These are phyloP conservation scores for Ophion slaviceki DNA, from an alignment of 2,888 invertebrate genomes.

Conservation along the genomic window DNA sequence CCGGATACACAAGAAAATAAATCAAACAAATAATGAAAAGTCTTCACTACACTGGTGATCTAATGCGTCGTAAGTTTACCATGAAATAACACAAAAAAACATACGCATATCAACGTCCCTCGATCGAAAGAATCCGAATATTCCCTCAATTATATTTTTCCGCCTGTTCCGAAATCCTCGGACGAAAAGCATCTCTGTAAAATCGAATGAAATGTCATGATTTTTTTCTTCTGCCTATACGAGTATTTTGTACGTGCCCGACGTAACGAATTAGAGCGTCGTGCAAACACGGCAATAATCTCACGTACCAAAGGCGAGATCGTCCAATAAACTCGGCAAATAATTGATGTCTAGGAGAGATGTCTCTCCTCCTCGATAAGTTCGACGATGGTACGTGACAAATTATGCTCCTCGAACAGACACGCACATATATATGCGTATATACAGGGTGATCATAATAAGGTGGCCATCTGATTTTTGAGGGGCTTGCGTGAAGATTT, in stretches of 20 bases:
- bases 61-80: no score
- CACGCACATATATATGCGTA: slow-evolving; percentile 10
- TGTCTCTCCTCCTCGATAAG: slow-evolving; percentile 29
- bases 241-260: background rate
- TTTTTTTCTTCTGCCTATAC: background rate
- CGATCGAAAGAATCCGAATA: background rate
- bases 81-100: background rate
- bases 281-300: slow-evolving; percentile 25
- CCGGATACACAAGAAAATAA: no score
- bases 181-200: background rate
- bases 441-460: slow-evolving; percentile 56
- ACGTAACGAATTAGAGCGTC: slow-evolving; percentile 5
- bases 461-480: background rate
- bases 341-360: slow-evolving; percentile 32
- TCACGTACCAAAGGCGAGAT: slow-evolving; percentile 14
- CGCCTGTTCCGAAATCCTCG: background rate
- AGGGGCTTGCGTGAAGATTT: no score
- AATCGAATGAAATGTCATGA: background rate
- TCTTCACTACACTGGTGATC: no score
- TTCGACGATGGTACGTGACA: slow-evolving; percentile 54
- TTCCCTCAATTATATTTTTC: background rate
- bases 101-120: background rate
- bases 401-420: slow-evolving; percentile 53
- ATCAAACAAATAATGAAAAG: no score
- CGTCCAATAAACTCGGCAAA: slow-evolving; percentile 34